Evolutionary conservation across 1,140 invertebrate species (phyloP), one percentile per base, ranked within the genome.

Genomic region (Chrysoperla carnea): DNA sequence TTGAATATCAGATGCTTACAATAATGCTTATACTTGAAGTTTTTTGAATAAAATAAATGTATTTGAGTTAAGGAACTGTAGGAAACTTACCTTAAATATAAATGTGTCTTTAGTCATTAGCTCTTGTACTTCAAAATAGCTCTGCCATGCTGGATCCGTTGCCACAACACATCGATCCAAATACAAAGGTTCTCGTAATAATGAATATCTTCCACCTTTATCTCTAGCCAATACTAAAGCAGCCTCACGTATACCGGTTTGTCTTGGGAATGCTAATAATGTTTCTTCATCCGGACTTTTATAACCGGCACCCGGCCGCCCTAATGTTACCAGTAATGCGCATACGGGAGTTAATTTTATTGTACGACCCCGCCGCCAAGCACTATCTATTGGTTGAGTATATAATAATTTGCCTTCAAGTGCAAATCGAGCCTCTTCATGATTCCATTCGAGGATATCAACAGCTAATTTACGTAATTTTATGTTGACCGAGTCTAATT

Each of bases 91-190:
- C 80, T 94, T 94, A 62, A 95, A 86, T 57, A 93, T 82, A 65
- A 83, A 91, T 38, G 89, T 84, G 57, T 95, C 90, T 65, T 90
- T 91, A 40, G 84, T 87, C 47, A 81, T 76, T 46, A 92, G 75
- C 65, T 95, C 90, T 63, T 93, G 86, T 50, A 96, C 75, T 72
- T 96, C 91, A 62, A 96, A 93, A 59, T 89, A 90, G 61, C 93
- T 88, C 58, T 89, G 84, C 54, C 79, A 78, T 39, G 78, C 76
- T 55, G 93, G 88, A 44, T 81, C 78, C 48, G 78, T 78, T 50
- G 82, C 85, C 35, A 94, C 81, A 44, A 94, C 83, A 63, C 88
- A 92, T 53, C 83, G 77, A 58, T 91, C 85, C 48, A 94, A 67
- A 62, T 83, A 83, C 40, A 94, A 71, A 27, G 89, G 89, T 56